Base-by-base conservation (phyloP, 2,888 invertebrate genomes). In the Drosophila niveifrons region DNA sequence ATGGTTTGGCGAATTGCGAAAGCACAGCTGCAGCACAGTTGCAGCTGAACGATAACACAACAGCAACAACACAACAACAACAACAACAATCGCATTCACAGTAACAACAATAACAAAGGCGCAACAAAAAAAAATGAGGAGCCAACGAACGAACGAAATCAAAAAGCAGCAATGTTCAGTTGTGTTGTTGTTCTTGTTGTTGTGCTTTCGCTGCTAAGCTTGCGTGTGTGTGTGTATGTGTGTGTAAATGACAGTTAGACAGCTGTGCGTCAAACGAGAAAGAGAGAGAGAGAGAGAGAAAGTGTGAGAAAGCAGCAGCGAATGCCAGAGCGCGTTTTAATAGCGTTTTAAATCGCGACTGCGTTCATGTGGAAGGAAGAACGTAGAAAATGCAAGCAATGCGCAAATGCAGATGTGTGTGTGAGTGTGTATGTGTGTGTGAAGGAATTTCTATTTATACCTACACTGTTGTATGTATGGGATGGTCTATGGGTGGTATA, bases 171-270 rank as follows among this genome's bases (percentile, higher is more conserved):
- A 69, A 74, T 63, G 39, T 39, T 70, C 18, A 56, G 43, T 36
- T 51, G 13, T 41, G 29, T 8, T 56, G 44, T 41, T 57, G 7
- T 23, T 66, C 23, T 47, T 62, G 15, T 70, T 50, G 50, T 44
- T 76, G 36, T 62, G 66, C 53, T 55, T 58, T 44, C 51, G 58
- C 55, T 59, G 76, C 47, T n/a, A 75, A 74, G 68, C 56, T 52
- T 41, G 29, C 41, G 17, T 59, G 43, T 13, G 52, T 50, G 34
- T 57, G 57, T 50, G 31, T 48, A 51, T 41, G 63, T 28, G 11
- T 18, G 69, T 74, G 62, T 78, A 61, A 71, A 75, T 83, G 84
- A 78, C 75, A 76, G 70, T 69, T 72, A 71, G 73, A 74, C 72
- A 69, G 84, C 78, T 77, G 68, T 69, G 73, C 72, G 61, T 77